Evolutionary conservation across 53 echinoderm and acorn worm species (phyloP), one percentile per base, ranked within the genome.

Genomic region (Crossaster papposus): DNA sequence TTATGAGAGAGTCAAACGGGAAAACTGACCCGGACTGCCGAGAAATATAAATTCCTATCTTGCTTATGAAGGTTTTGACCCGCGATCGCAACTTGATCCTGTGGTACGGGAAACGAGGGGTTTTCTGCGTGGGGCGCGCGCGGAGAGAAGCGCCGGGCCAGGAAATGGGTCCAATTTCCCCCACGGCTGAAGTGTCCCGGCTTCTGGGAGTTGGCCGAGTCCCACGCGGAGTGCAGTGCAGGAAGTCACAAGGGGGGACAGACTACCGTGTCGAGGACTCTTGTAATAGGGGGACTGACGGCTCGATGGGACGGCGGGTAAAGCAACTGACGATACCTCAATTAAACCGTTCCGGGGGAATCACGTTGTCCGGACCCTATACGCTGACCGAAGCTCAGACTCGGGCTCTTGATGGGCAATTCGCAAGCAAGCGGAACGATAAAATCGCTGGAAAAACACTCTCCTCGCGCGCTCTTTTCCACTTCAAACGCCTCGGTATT

Each of bases 221-320:
- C 76, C 87, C 87, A 87, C 76, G 55, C 44, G 87, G 87, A 54
- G 36, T 54, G 37, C 34, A 75, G 64, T 62, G 87, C 87, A 87
- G 87, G 87, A 87, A 87, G 77, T 87, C 87, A 87, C 87, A 77
- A 87, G 87, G n/a, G n/a, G 87, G 87, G 87, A 87, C 87, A n/a
- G 77, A 54, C 87, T 87, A 76, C 76, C 87, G 77, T 75, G 87
- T 87, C 87, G 87, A 87, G 87, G 77, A 76, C 76, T 54, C 87
- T 87, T 87, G 76, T 87, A 77, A 77, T 87, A 30, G 87, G 87
- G 87, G 85, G 85, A n/a, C 85, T 70, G 52, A 54, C 29, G 71
- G 85, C 73, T 85, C 85, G 85, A 85, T 50, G 85, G 85, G 72
- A 51, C 71, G 51, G 72, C 14, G 53, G 73, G 64, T 50, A 54